These are phyloP conservation scores for Iselma pallidipennis DNA, from an alignment of 2,888 invertebrate genomes.

Conservation along the genomic window DNA sequence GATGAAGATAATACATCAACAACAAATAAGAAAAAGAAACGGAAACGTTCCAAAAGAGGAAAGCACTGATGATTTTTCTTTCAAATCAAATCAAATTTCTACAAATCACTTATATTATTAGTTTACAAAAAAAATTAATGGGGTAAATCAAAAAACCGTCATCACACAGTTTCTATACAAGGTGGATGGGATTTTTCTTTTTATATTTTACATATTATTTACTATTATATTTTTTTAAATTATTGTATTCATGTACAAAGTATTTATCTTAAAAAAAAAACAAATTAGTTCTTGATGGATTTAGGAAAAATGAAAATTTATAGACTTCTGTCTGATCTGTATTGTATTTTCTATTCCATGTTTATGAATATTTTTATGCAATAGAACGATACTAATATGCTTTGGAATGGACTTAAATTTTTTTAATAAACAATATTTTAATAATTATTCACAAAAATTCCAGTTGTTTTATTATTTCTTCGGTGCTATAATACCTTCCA, in stretches of 20 bases:
- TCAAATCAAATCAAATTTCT: no score
- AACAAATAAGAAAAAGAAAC: constrained; percentile 57
- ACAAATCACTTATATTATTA: no score
- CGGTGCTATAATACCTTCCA: constrained; percentile 93
- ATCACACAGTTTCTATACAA: constrained; percentile 40
- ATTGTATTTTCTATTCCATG: constrained; percentile 1
- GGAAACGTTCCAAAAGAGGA: constrained; percentile 60
- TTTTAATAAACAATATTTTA: constrained; percentile 37
- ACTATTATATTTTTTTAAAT: constrained; percentile 42
- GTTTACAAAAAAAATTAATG: neutral
- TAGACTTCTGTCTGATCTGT: no score
- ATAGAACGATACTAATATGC: constrained; percentile 36
- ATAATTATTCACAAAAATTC: constrained; percentile 34
- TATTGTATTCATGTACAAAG: constrained; percentile 52
- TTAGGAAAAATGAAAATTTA: no score
- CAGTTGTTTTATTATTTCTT: constrained; percentile 70
- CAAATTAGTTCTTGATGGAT: no score
- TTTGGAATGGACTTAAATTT: constrained; percentile 31
- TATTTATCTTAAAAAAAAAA: constrained; percentile 49
- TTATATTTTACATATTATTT: constrained; percentile 27
- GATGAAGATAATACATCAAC: constrained; percentile 55
- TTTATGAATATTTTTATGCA: constrained; percentile 37
- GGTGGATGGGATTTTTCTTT: constrained; percentile 47
- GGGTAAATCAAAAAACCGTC: constrained; percentile 18
- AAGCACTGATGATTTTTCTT: constrained; percentile 53